A percentile compares a stretch with the other conserved stretches of the same genome.
phyloP scores from a whole-genome alignment of 2,113 vertebrate species.

The Stercorarius parasiticus region DNA sequence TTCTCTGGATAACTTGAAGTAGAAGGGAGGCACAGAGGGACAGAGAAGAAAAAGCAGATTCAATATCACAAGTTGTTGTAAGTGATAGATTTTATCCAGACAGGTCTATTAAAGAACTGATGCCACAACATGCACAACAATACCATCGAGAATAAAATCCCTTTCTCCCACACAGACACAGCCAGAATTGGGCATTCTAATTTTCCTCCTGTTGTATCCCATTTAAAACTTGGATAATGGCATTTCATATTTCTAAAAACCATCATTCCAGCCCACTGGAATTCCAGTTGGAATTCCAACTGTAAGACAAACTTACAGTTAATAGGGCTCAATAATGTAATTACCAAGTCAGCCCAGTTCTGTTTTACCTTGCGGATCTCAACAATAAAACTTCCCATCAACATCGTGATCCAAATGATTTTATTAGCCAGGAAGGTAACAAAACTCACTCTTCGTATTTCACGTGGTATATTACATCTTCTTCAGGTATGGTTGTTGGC shows the following conservation, averaged over 20 bases:
- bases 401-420: rapidly evolving
- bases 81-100: not conserved
- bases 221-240: not conserved
- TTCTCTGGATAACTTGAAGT: slow-evolving; percentile 90
- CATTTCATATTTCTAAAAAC: not conserved
- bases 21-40: not conserved
- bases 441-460: slow-evolving; percentile 95
- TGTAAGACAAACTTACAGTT: not conserved
- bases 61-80: not conserved
- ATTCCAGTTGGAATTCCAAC: not conserved
- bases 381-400: not conserved
- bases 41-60: not conserved
- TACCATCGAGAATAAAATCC: not conserved
- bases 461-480: slow-evolving; percentile 86
- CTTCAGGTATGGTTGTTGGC: slow-evolving; percentile 13
- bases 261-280: not conserved
- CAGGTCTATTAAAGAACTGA: not conserved
- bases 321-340: not conserved
- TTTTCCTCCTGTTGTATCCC: not conserved
- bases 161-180: not conserved
- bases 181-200: not conserved
- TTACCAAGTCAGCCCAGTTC: not conserved
- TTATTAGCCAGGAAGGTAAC: not conserved
- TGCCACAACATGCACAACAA: rapidly evolving
- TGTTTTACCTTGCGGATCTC: not conserved